phyloP scores from a whole-genome alignment of 2,797 vertebrate genomes.

The Astyanax mexicanus region DNA sequence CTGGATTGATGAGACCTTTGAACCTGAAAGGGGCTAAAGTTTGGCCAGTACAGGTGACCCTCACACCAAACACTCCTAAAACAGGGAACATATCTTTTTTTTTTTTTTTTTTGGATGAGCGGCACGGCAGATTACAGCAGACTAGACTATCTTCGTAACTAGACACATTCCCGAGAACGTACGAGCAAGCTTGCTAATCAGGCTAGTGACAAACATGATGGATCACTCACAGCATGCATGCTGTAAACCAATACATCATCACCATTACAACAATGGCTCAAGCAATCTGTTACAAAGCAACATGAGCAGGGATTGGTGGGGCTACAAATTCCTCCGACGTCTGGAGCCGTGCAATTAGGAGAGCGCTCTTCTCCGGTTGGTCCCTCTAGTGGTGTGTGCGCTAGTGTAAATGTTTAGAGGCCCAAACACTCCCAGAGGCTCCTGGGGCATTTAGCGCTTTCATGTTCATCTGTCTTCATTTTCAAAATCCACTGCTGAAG shows the following conservation, averaged over 20 bases:
- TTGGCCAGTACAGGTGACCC: too few species aligned
- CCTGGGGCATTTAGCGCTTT: conserved; percentile 8
- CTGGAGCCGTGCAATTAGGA: conserved; percentile 37
- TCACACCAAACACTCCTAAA: background rate
- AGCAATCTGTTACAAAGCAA: conserved; percentile 45
- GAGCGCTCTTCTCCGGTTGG: conserved; percentile 12
- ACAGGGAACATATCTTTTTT: conserved; percentile 9
- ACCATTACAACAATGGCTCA: conserved; percentile 56
- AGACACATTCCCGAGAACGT: conserved; percentile 30
- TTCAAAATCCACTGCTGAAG: conserved; percentile 20
- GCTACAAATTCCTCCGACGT: conserved; percentile 40
- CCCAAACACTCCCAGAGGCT: conserved; percentile 6
- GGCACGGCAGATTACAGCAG: conserved; percentile 12
- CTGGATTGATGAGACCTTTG: background rate
- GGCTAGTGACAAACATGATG: conserved; percentile 53
- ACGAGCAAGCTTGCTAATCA: conserved; percentile 46
- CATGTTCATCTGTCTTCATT: conserved; percentile 36
- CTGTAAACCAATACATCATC: conserved; percentile 60
- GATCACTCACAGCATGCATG: conserved; percentile 42
- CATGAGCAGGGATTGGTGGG: conserved; percentile 15
- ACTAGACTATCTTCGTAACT: conserved; percentile 17
- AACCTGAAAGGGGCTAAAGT: background rate
- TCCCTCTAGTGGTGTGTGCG: conserved; percentile 31
- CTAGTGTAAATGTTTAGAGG: conserved; percentile 15
- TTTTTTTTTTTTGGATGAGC: too few species aligned